These are phyloP conservation scores for Hippopotamyrus pictus DNA, from an alignment of 2,797 vertebrate genomes.

Conservation along the genomic window DNA sequence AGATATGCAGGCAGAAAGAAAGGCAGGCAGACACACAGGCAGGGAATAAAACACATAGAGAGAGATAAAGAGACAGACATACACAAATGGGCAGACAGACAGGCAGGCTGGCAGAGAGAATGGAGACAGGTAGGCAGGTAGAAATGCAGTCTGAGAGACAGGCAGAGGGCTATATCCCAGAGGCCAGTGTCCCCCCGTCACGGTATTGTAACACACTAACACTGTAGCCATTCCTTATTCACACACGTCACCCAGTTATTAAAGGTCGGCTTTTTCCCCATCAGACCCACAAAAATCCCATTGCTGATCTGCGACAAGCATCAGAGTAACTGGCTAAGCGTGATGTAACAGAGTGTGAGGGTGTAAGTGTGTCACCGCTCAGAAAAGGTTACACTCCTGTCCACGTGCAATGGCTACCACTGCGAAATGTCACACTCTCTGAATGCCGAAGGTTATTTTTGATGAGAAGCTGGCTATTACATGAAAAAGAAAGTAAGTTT, in stretches of 20 bases:
- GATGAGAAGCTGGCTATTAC: constrained; percentile 35
- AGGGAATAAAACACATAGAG: not conserved
- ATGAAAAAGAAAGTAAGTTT: not conserved
- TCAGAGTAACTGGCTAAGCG: constrained; percentile 25
- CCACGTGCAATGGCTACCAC: constrained; percentile 51
- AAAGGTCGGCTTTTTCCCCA: constrained; percentile 3
- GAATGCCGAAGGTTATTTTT: constrained; percentile 55
- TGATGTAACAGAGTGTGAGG: constrained; percentile 28
- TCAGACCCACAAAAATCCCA: constrained; percentile 13
- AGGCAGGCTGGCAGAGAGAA: not conserved
- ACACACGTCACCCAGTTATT: not conserved
- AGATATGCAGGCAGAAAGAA: not conserved
- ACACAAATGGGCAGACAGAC: not conserved
- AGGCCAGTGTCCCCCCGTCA: constrained; percentile 30
- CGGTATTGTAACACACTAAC: not conserved
- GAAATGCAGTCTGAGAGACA: not conserved
- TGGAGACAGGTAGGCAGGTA: not conserved
- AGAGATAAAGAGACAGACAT: not conserved
- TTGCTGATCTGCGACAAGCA: constrained; percentile 14
- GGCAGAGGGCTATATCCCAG: constrained; percentile 44
- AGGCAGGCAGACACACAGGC: not conserved
- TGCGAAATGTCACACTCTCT: constrained; percentile 59
- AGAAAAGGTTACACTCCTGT: constrained; percentile 61
- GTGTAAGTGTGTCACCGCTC: constrained; percentile 46
- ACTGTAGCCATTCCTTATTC: not conserved